These are phyloP conservation scores for Cossypha niveicapilla DNA, from an alignment of 2,797 vertebrate species.

Conservation along the genomic window DNA sequence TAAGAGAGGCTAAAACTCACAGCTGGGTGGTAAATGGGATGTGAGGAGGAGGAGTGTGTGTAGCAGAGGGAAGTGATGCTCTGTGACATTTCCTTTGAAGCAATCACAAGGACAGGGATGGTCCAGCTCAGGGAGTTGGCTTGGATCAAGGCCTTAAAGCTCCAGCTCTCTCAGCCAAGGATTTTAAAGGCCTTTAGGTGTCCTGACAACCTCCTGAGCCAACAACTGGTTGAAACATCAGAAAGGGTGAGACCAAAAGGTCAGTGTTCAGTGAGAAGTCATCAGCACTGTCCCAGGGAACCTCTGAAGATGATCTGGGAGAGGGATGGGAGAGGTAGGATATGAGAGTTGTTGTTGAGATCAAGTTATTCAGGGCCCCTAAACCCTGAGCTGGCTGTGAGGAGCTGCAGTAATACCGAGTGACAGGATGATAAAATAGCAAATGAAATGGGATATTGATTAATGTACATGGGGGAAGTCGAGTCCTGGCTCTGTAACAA, in stretches of 20 bases:
- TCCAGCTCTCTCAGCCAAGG: not conserved
- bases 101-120: not conserved
- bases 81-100: not conserved
- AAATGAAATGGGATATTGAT: not conserved
- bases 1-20: not conserved
- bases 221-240: not conserved
- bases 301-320: not conserved
- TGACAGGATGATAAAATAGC: not conserved
- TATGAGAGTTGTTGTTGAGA: not conserved
- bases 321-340: not conserved
- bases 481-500: not conserved
- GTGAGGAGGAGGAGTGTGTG: not conserved
- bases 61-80: not conserved
- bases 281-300: fast-evolving
- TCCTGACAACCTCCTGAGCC: not conserved
- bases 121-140: not conserved
- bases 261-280: not conserved
- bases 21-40: not conserved
- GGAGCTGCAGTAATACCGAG: not conserved
- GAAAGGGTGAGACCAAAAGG: not conserved
- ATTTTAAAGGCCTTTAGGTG: not conserved
- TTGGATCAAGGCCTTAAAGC: not conserved
- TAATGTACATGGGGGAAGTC: fast-evolving
- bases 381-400: not conserved
- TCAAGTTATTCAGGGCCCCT: not conserved